phyloP scores from a whole-genome alignment of 2,113 vertebrate genomes.

The Nibea coibor region DNA sequence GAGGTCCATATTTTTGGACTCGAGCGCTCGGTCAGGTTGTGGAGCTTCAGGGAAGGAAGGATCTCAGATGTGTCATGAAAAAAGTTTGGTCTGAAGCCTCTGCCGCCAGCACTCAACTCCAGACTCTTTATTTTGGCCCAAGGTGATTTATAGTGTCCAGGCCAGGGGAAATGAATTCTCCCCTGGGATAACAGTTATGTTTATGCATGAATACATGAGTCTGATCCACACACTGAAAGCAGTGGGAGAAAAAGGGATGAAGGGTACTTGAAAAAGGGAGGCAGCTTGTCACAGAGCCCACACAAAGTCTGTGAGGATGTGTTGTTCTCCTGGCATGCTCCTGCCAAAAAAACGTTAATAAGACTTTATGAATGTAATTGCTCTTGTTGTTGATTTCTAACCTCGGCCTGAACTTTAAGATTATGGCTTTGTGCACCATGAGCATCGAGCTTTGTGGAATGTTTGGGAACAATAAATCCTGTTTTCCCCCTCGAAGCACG shows the following conservation, averaged over 20 bases:
- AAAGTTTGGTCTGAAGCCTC: constrained; percentile 31
- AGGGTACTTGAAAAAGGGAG: constrained; percentile 54
- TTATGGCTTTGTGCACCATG: constrained; percentile 23
- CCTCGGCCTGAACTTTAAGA: constrained; percentile 45
- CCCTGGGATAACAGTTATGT: constrained; percentile 60
- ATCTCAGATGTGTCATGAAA: constrained; percentile 29
- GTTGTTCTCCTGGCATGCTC: constrained; percentile 24
- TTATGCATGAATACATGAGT: constrained; percentile 70
- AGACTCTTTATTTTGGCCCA: constrained; percentile 78
- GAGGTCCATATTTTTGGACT: constrained; percentile 14
- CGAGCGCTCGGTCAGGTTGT: constrained; percentile 12
- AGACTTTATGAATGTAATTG: constrained; percentile 50
- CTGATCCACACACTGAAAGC: constrained; percentile 43
- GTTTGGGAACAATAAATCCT: constrained; percentile 44
- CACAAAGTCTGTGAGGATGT: constrained; percentile 47
- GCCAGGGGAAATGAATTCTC: constrained; percentile 59
- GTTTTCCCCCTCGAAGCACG: constrained; percentile 22
- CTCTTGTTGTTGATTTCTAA: constrained; percentile 61
- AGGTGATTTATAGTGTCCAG: constrained; percentile 67
- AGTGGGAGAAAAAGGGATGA: constrained; percentile 51
- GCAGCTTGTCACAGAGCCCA: constrained; percentile 53
- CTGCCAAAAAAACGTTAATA: constrained; percentile 47
- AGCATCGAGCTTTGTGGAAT: constrained; percentile 32
- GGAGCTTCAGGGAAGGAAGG: neutral
- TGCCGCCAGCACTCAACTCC: constrained; percentile 50